Base-by-base conservation (phyloP, 35 echinoderm and acorn worm genomes). In the Strongylocentrotus purpuratus region DNA sequence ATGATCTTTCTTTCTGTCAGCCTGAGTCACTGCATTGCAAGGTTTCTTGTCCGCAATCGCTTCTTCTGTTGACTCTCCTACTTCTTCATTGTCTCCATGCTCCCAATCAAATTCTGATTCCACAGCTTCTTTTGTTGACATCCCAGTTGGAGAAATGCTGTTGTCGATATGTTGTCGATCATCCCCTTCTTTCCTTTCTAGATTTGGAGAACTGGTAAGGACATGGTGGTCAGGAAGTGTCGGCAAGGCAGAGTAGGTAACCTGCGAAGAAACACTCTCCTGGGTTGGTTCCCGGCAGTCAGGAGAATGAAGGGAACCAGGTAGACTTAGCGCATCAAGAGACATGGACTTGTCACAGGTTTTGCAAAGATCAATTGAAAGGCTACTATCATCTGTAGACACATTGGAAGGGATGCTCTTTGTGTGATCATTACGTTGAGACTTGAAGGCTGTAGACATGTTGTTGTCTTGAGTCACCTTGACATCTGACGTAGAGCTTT, bases 101-200 rank as follows among this genome's bases (percentile, higher is more conserved):
- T 89, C 45, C 87, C 87, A 89, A 46, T 89, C 31, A 89, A 89
- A 89, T 46, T 45, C 87, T 45, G 33, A 89, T 46, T 89, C 87
- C 33, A 41, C 33, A 2, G 87, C 87, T 46, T 89, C 45, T 89
- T 33, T 89, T 31, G 4, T 46, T 10, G 87, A 89, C 87, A 89
- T 35, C 87, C 7, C 87, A 33, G 18, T 89, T 31, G 33, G 25
- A 11, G 28, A 7, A 31, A 18, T 46, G 17, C 87, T 18, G 32
- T 41, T 86, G 15, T 88, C 13, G 18, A 41, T 46, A 15, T 89
- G 32, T 46, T 89, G 87, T 17, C 4, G 33, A 89, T 33, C 87
- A 89, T 45, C 33, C 33, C 10, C 18, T 45, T 46, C 41, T 28
- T 18, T 78, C 7, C 25, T 78, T 78, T 78, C 20, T 2, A 78